Evolutionary conservation across 2,113 vertebrate genomes (phyloP), one percentile per base, ranked within the genome.

Genomic region (Gobio gobio): DNA sequence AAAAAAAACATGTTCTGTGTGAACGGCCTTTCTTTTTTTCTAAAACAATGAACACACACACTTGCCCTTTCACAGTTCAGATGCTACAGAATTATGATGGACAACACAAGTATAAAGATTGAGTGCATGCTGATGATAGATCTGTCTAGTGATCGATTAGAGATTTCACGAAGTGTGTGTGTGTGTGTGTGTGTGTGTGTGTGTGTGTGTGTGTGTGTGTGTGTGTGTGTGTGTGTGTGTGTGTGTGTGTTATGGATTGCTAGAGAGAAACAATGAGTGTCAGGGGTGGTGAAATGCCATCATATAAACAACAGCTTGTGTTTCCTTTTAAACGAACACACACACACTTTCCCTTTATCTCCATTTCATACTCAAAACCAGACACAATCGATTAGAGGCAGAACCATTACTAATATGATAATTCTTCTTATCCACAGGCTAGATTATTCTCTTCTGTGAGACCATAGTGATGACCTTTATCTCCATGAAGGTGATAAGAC

Each of bases 401-500:
- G 40, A 16, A 58, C 73, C 24, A 10, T 49, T 84, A 64, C 59
- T 84, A 63, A 63, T 40, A 64, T 79, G 77, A 79, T 63, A 61
- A 79, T 24, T 40, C 33, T 36, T 45, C 56, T 79, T 14, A 43
- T 79, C 56, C 56, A 79, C 56, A 45, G n/a, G 56, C 36, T 24
- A 78, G 77, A 79, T 61, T 26, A 79, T 79, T 26, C 56, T 61
- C 36, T 61, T 66, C n/a, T 51, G 43, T 66, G 43, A 66, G 59
- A 66, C 43, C 13, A 18, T 12, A 20, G 6, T 51, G n/a, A 47
- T 81, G 78, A 66, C 78, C 59, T 81, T 66, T 66, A 33, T 66
- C 59, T 66, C 78, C 45, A 66, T 33, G 24, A 66, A 81, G 78
- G 78, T 66, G 78, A 81, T 81, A 66, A 81, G 61, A 81, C 43